These are phyloP conservation scores for Brachionus plicatilis DNA, from an alignment of 1,140 invertebrate genomes.

Conservation along the genomic window DNA sequence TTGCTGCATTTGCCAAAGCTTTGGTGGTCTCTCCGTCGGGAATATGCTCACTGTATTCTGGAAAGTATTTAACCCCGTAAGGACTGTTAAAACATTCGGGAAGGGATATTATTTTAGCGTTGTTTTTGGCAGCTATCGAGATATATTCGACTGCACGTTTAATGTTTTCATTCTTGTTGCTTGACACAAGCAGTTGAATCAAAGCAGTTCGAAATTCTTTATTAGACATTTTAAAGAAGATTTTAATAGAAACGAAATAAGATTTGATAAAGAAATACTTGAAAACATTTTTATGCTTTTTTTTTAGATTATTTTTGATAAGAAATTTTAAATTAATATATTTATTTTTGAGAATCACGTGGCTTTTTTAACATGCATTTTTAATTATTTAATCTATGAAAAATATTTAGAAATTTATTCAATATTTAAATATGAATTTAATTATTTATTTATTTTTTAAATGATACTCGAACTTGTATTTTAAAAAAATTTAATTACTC, in stretches of 20 bases:
- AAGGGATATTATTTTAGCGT: slow-evolving; percentile 71
- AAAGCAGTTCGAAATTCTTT: slow-evolving; percentile 62
- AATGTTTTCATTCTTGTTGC: slow-evolving; percentile 71
- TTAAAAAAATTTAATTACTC: too few species aligned
- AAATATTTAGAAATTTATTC: too few species aligned
- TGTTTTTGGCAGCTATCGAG: slow-evolving; percentile 66
- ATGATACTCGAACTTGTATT: too few species aligned
- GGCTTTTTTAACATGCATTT: not conserved
- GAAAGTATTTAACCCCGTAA: slow-evolving; percentile 80
- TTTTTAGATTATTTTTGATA: not conserved
- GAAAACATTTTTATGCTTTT: not conserved
- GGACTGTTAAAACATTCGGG: slow-evolving; percentile 90
- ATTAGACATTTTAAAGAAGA: slow-evolving; percentile 4
- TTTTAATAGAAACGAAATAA: not conserved
- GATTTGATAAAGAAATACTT: not conserved
- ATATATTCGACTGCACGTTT: slow-evolving; percentile 67
- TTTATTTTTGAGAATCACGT: not conserved
- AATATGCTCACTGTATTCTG: slow-evolving; percentile 76
- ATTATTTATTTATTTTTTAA: too few species aligned
- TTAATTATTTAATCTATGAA: too few species aligned
- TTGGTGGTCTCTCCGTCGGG: slow-evolving; percentile 65
- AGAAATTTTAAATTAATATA: not conserved
- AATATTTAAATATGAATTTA: too few species aligned
- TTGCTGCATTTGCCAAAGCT: slow-evolving; percentile 68
- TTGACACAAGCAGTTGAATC: slow-evolving; percentile 70